phyloP scores from a whole-genome alignment of 2,113 vertebrate genomes.

The Origma solitaria region DNA sequence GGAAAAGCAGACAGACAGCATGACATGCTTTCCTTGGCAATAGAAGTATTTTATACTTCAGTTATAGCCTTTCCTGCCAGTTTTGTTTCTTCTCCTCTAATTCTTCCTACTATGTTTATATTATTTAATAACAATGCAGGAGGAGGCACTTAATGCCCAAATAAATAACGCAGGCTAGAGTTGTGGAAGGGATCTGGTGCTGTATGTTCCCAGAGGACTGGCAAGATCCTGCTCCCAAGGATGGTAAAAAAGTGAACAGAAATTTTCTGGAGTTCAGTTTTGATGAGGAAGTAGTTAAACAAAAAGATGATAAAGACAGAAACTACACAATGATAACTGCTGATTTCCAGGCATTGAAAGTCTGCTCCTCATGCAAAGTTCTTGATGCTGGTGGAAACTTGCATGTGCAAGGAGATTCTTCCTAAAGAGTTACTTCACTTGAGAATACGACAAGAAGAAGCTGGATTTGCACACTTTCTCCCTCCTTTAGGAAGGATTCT shows the following conservation, averaged over 20 bases:
- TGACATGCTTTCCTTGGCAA: not conserved
- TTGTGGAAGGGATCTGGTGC: accelerated
- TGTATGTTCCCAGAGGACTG: not conserved
- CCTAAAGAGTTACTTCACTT: not conserved
- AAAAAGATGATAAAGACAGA: not conserved
- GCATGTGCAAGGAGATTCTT: not conserved
- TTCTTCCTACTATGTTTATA: not conserved
- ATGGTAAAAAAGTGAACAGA: not conserved
- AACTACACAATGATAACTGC: not conserved
- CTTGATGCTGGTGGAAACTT: not conserved
- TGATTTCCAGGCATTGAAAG: not conserved
- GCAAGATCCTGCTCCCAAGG: not conserved
- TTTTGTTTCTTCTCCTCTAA: not conserved
- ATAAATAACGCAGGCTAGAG: not conserved
- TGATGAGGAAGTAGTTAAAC: not conserved
- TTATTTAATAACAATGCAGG: not conserved
- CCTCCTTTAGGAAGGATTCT: not conserved
- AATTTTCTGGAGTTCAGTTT: not conserved
- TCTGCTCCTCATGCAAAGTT: not conserved
- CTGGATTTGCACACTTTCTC: not conserved
- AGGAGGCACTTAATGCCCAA: not conserved
- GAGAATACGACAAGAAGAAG: not conserved
- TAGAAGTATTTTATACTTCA: not conserved
- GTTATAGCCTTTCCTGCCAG: not conserved
- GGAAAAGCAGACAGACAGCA: not conserved